Evolutionary conservation across 30 jellyfish, hydroid and myxozoan genomes (phyloP).

Genomic region (Hydractinia echinata): DNA sequence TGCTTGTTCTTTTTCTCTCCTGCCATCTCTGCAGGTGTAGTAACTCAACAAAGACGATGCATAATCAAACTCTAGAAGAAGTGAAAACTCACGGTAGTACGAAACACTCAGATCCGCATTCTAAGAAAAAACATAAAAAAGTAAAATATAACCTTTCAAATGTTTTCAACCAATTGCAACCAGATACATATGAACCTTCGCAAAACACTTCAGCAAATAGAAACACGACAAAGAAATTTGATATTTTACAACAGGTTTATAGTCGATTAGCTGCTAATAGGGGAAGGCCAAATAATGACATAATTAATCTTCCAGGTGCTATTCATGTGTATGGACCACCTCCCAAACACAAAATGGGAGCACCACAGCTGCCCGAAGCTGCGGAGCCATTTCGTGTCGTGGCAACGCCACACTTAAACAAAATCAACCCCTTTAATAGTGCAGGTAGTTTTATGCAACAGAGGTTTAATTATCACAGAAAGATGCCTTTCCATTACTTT

Average conservation of each 20-base stretch:
- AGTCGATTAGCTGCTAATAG: slow-evolving; percentile 40
- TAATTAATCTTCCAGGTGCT: slow-evolving; percentile 92
- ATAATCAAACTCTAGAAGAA: too few species aligned
- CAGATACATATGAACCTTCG: slow-evolving; percentile 33
- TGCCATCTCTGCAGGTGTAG: too few species aligned
- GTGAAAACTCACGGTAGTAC: too few species aligned
- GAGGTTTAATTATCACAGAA: slow-evolving; percentile 1
- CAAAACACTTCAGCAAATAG: slow-evolving; percentile 7
- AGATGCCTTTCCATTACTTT: not conserved
- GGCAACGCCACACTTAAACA: slow-evolving; percentile 71
- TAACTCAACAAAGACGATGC: too few species aligned
- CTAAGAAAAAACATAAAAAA: too few species aligned
- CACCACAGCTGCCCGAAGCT: slow-evolving; percentile 39
- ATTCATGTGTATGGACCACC: slow-evolving; percentile 94
- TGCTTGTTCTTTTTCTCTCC: too few species aligned
- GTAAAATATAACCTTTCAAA: slow-evolving; percentile 47
- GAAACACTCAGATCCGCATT: too few species aligned
- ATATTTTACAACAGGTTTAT: slow-evolving; percentile 49
- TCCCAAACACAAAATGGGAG: slow-evolving; percentile 46
- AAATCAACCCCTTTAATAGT: slow-evolving; percentile 49
- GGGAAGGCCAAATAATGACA: slow-evolving; percentile 37
- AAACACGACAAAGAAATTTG: slow-evolving; percentile 58
- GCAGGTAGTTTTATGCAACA: not conserved
- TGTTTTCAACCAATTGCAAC: slow-evolving; percentile 75
- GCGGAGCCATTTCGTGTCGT: slow-evolving; percentile 82